Base-by-base conservation (phyloP, 2,113 vertebrate genomes). In the Oxygymnocypris stewartii region DNA sequence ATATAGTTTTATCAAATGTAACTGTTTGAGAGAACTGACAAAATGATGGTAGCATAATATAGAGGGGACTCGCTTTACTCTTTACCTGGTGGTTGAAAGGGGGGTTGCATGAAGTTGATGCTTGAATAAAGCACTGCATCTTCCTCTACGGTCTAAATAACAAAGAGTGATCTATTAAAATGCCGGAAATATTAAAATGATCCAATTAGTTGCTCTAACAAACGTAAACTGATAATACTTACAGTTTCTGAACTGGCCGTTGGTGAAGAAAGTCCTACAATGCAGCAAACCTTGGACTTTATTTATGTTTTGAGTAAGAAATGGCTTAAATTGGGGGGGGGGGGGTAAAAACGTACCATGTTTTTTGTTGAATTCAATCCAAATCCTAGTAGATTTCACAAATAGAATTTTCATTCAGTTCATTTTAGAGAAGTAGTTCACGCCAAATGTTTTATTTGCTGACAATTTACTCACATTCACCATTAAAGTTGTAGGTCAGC, bases 91-190 rank as follows among this genome's bases (percentile, higher is more conserved):
- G 42, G 11, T 47, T 25, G 73, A 14, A 40, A 28, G 6, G 42
- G 13, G 74, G 42, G 2, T 28, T 76, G 12, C 3, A 14, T 7
- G 6, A 0, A 9, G 40, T 49, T 2, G 2, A 76, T 14, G 40
- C 12, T 49, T 76, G 74, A 49, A 44, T 76, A 76, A 49, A 76
- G 1, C 7, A 6, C 42, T 14, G 12, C 0, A 16, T 49, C 42
- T 28, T 49, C 74, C n/a, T 49, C 74, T 42, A 1, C 71, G 49
- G 13, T 8, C 74, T 76, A 49, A 76, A 76, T 76, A 76, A 76
- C 74, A 76, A 75, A 47, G n/a, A 47, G 7, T 49, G 13, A 76
- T 49, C 12, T 76, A 75, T 47, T 75, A 25, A 47, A 75, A 2
- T 8, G 42, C 7, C 12, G 20, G 4, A 76, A 76, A 25, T 47